Conservation (phyloP, 2,113 vertebrate species). For the Bubo scandiacus region DNA sequence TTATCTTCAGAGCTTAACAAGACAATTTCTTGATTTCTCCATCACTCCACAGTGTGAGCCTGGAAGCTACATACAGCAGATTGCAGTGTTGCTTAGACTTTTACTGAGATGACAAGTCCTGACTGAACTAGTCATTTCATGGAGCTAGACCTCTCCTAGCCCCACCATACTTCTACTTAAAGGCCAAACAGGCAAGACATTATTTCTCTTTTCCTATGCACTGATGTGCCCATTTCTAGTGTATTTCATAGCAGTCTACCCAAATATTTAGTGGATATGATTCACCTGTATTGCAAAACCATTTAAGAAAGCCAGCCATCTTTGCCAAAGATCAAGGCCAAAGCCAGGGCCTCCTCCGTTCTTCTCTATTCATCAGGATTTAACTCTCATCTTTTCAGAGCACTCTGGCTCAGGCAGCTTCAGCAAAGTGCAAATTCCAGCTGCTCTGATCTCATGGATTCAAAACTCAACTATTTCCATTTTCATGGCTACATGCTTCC, state of each 20-base stretch:
- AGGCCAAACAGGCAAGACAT: background rate
- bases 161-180: background rate
- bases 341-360: background rate
- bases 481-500: conserved; percentile 32
- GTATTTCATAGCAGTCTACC: background rate
- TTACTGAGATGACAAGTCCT: background rate
- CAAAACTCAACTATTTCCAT: conserved; percentile 44
- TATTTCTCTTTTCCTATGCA: background rate
- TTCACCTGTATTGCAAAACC: background rate
- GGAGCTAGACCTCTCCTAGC: background rate
- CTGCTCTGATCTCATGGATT: conserved; percentile 36
- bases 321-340: background rate
- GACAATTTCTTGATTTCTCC: background rate
- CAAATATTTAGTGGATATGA: background rate
- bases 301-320: background rate
- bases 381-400: conserved; percentile 33
- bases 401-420: background rate
- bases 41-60: background rate
- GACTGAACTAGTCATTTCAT: background rate
- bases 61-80: background rate
- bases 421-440: conserved; percentile 37
- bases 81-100: background rate
- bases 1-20: background rate
- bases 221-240: background rate
- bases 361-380: background rate